Evolutionary conservation across 2,797 vertebrate species (phyloP).

Genomic region (Gymnoscopelus braueri): DNA sequence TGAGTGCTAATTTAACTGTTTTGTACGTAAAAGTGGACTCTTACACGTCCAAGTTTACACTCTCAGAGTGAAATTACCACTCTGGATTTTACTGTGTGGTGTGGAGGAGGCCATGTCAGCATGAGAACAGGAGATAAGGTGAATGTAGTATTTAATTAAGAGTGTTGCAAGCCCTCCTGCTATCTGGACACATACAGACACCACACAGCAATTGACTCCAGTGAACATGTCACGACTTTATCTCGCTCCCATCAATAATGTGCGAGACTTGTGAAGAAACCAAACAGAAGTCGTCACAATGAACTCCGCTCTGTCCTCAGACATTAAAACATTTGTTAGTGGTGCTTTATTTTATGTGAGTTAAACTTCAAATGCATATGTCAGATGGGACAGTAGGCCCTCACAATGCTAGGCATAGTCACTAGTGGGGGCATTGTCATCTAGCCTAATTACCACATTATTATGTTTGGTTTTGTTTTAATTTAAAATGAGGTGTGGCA

Average conservation of each 20-base stretch:
- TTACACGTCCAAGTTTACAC: too few relatives aligned
- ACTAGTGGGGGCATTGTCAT: slow-evolving; percentile 21
- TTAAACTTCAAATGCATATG: slow-evolving; percentile 23
- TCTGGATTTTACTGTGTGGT: slow-evolving; percentile 21
- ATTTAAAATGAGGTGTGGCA: slow-evolving; percentile 28
- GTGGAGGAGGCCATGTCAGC: slow-evolving; percentile 63
- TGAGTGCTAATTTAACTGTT: too few relatives aligned
- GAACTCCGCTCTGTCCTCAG: slow-evolving; percentile 57
- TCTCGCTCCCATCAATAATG: slow-evolving; percentile 70
- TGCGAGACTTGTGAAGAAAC: slow-evolving; percentile 61
- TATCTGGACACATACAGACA: slow-evolving; percentile 69
- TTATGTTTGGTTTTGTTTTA: slow-evolving; percentile 4
- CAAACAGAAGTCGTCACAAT: slow-evolving; percentile 57
- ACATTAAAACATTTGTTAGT: slow-evolving; percentile 30
- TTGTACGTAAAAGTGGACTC: too few relatives aligned
- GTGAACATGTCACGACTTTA: slow-evolving; percentile 76
- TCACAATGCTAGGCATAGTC: slow-evolving; percentile 31
- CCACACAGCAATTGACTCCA: slow-evolving; percentile 74
- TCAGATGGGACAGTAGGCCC: slow-evolving; percentile 28
- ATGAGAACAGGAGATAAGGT: slow-evolving; percentile 63
- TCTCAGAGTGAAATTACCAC: too few relatives aligned
- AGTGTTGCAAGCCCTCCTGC: slow-evolving; percentile 56
- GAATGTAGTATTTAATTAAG: slow-evolving; percentile 76
- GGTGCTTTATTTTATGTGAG: slow-evolving; percentile 14
- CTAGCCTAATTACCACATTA: slow-evolving; percentile 27